A percentile compares a stretch with the other conserved stretches of the same genome.
Evolutionary conservation across 2,113 vertebrate genomes (phyloP).

Genomic region (Pluvialis apricaria): DNA sequence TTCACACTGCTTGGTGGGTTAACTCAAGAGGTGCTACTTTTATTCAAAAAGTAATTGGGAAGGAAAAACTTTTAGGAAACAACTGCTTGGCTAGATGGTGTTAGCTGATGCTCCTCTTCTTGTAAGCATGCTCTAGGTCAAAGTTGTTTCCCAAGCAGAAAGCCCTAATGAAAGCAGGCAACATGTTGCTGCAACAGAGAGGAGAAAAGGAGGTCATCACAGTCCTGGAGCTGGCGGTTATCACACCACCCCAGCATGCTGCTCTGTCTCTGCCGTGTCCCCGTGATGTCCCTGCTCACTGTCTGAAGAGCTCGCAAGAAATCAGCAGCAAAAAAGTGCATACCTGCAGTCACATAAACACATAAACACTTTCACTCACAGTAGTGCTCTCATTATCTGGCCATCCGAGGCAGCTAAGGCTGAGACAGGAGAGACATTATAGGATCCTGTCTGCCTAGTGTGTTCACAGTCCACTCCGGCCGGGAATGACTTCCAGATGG

Average conservation of each 20-base stretch:
- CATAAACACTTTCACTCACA: constrained; percentile 76
- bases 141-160: background rate
- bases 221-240: background rate
- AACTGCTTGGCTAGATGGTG: background rate
- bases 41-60: background rate
- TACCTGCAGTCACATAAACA: constrained; percentile 61
- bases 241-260: fast-evolving
- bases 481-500: constrained; percentile 86
- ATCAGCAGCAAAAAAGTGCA: background rate
- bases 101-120: background rate
- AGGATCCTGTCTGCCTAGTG: constrained; percentile 51
- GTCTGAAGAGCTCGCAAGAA: constrained; percentile 2
- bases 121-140: background rate
- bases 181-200: background rate
- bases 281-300: background rate
- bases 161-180: background rate
- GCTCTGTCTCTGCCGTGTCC: background rate
- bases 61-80: background rate
- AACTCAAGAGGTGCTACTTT: background rate
- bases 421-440: constrained; percentile 68
- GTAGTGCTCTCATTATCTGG: constrained; percentile 70
- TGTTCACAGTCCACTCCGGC: constrained; percentile 18
- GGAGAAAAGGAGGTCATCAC: background rate
- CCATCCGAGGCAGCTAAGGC: constrained; percentile 61
- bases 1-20: background rate